A percentile compares a stretch with the other conserved stretches of the same genome.
Evolutionary conservation across 1,140 invertebrate genomes (phyloP).

Genomic region (Anoplophora glabripennis): DNA sequence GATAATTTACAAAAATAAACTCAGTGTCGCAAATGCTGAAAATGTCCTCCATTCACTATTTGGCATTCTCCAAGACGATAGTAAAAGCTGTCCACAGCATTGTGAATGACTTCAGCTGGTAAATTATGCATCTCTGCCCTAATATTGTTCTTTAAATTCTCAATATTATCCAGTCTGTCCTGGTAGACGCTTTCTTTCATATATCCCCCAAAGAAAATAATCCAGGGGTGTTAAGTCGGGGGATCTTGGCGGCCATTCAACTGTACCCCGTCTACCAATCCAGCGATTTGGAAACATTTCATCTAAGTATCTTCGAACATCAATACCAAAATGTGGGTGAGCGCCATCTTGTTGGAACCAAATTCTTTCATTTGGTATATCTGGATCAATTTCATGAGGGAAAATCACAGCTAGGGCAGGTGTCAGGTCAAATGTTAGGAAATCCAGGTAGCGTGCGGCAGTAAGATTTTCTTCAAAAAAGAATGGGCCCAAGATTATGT

Average conservation of each 20-base stretch:
- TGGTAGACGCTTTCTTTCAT: conserved; percentile 18
- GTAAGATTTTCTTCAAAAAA: conserved; percentile 16
- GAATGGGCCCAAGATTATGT: conserved; percentile 7
- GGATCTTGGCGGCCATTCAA: conserved; percentile 41
- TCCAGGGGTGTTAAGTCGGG: conserved; percentile 42
- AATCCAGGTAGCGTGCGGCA: conserved; percentile 15
- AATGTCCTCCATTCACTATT: no score
- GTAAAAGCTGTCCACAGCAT: no score
- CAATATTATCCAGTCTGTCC: no score
- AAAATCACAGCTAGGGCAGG: neutral
- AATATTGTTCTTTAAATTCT: no score
- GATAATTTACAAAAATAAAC: no score
- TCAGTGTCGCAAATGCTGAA: no score
- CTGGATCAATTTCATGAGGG: neutral
- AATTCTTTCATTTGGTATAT: neutral
- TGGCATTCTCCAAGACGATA: no score
- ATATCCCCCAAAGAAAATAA: conserved; percentile 40
- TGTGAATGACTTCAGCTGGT: no score
- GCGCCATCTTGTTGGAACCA: conserved; percentile 5
- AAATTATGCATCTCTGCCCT: no score
- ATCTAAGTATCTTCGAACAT: conserved; percentile 33
- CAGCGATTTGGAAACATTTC: conserved; percentile 31
- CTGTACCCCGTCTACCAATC: conserved; percentile 40
- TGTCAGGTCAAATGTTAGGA: conserved; percentile 2
- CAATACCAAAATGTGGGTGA: conserved; percentile 2